Base-by-base conservation (phyloP, 2,113 vertebrate genomes). In the Cryptomyrus ogoouensis region DNA sequence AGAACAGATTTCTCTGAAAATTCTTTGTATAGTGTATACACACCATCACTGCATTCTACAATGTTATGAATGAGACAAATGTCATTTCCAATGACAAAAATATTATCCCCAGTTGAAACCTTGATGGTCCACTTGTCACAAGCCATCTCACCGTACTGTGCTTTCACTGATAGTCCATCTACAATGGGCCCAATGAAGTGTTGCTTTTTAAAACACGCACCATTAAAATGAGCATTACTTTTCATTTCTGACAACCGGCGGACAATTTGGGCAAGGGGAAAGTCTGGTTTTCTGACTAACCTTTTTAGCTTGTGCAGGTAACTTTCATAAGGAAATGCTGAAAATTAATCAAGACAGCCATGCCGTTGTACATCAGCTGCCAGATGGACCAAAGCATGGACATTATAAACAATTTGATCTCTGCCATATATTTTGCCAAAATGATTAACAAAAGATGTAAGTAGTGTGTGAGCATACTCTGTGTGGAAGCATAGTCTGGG, bases 181-280 rank as follows among this genome's bases (percentile, higher is more conserved):
- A 80, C 70, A 89, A 90, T 49, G 77, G 88, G 88, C 24, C 88
- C 80, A 90, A 89, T 87, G 88, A 90, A 89, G 56, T 90, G 90
- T 66, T 90, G 87, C 83, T 84, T 90, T 90, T 90, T 89, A 52
- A 90, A 85, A 46, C 74, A 62, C 52, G 89, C 35, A 90, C 44
- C 83, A 90, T 87, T 90, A 87, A 87, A 50, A 90, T 13, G 44
- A 90, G 89, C 49, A 10, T 87, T 84, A 87, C 24, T 90, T 87
- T 47, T 90, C 89, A 90, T 74, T 56, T 90, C 89, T 74, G 77
- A 89, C 88, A 89, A 58, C 88, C 53, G 8, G 4, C 47, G 21
- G 56, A 89, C 89, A 88, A 89, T 88, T 19, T 89, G 90, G 53
- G 88, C 56, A 86, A 87, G 84, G 83, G 80, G 88, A 39, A 62